Conservation (phyloP, 2,797 vertebrate species). For the Megaceryle alcyon region DNA sequence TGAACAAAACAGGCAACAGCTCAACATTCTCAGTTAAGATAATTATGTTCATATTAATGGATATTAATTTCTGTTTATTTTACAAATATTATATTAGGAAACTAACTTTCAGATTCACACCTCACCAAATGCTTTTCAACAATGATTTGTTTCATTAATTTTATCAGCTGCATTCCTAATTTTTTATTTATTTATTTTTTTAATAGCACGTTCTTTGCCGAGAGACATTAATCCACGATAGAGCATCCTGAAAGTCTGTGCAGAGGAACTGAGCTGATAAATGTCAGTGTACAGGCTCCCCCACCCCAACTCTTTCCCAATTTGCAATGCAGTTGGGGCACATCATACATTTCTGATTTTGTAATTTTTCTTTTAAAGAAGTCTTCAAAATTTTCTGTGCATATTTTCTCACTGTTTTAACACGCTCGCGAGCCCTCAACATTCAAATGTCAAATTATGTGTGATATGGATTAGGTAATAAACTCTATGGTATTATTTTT, state of each 20-base stretch:
- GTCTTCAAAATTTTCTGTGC: background rate
- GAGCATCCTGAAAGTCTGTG: slow-evolving; percentile 17
- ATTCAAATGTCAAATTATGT: background rate
- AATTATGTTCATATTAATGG: slow-evolving; percentile 66
- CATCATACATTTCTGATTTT: background rate
- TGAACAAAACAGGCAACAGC: slow-evolving; percentile 66
- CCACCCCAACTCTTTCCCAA: background rate
- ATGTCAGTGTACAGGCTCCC: background rate
- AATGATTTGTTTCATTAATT: slow-evolving; percentile 67
- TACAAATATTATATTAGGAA: slow-evolving; percentile 53
- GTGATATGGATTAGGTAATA: slow-evolving; percentile 15
- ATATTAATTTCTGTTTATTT: slow-evolving; percentile 70
- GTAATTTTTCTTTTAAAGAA: background rate
- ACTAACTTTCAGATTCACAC: slow-evolving; percentile 62
- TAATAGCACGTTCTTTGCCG: slow-evolving; percentile 23
- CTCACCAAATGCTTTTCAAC: slow-evolving; percentile 66
- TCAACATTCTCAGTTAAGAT: slow-evolving; percentile 57
- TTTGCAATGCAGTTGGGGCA: background rate
- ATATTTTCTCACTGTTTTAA: slow-evolving; percentile 42
- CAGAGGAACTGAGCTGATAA: background rate
- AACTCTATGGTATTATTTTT: slow-evolving; percentile 38
- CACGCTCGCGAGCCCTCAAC: background rate
- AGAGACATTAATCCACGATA: slow-evolving; percentile 13
- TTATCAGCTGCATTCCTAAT: slow-evolving; percentile 31
- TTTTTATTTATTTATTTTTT: background rate